Evolutionary conservation across 2,888 invertebrate species (phyloP), one percentile per base, ranked within the genome.

Genomic region (Tetramorium bicarinatum): DNA sequence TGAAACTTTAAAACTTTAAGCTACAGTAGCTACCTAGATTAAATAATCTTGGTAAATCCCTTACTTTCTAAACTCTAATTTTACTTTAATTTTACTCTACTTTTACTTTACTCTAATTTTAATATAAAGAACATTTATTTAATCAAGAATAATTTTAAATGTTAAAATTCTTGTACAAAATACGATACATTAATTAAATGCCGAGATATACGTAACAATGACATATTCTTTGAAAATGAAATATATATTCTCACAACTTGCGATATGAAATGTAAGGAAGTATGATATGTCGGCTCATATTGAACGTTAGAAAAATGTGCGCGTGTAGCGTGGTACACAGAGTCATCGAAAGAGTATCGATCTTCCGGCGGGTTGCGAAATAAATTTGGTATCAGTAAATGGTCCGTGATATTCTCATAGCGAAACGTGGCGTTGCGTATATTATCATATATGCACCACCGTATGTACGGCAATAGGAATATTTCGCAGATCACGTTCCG

Each of bases 351-450:
- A 44, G 15, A 15, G 8, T 79, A 79, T 79, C 21, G 21, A 79
- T 79, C 41, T 29, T 29, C 9, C 44, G 2, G 25, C 25, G n/a
- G n/a, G 18, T 25, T 29, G 15, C 11, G 6, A 71, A 71, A n/a
- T 56, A 79, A 71, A 71, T 79, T 79, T 52, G 56, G 21, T 71
- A 71, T 56, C 71, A 71, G 44, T 11, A 29, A 29, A 0, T 56
- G 44, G 11, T 54, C 9, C 38, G 21, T 67, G 76, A 69, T n/a
- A 77, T 15, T 56, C 4, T 71, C 56, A 21, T 34, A 18, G 21
- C 34, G 56, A 59, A 34, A 56, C 38, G 8, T 66, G 18, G 25
- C 0, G 49, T 79, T 54, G 29, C n/a, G 8, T 29, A 21, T 47
- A 34, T 59, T 34, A 15, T 25, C n/a, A 49, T 25, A 15, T 13